These are phyloP conservation scores for Phalera bucephala DNA, from an alignment of 2,888 invertebrate genomes.

Conservation along the genomic window DNA sequence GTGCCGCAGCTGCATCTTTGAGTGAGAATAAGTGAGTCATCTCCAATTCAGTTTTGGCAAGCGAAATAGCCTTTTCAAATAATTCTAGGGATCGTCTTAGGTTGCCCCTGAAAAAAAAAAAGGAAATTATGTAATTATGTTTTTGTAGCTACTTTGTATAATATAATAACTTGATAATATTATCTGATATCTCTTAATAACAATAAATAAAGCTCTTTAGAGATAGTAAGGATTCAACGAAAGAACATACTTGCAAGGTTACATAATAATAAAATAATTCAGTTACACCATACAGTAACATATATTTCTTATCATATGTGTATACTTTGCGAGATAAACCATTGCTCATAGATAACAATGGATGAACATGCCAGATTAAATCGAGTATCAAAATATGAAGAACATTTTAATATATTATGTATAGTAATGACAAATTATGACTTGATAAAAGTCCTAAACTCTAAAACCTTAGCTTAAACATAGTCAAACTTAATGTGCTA, in stretches of 20 bases:
- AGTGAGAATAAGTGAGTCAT: conserved; percentile 95
- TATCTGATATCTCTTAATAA: no score
- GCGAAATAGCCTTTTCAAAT: conserved; percentile 93
- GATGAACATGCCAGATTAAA: conserved; percentile 14
- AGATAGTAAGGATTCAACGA: no score
- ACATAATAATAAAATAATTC: no score
- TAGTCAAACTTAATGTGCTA: no score
- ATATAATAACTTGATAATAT: no score
- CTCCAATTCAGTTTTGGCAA: conserved; percentile 94
- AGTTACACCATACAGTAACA: no score
- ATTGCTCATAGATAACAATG: conserved; percentile 20
- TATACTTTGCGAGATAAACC: conserved; percentile 22
- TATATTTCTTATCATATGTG: conserved; percentile 17
- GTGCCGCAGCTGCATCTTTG: conserved; percentile 94
- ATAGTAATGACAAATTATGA: no score
- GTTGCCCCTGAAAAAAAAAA: conserved; percentile 87
- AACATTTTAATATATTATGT: conserved; percentile 7
- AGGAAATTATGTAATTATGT: conserved; percentile 8
- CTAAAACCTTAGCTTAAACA: no score
- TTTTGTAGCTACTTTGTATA: no score
- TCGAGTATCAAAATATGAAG: neutral
- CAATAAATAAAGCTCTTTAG: no score
- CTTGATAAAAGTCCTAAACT: no score
- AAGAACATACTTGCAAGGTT: conserved; percentile 12
- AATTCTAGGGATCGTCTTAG: conserved; percentile 91